Conservation (phyloP, 2,888 invertebrate species). For the Erebia epiphron region DNA sequence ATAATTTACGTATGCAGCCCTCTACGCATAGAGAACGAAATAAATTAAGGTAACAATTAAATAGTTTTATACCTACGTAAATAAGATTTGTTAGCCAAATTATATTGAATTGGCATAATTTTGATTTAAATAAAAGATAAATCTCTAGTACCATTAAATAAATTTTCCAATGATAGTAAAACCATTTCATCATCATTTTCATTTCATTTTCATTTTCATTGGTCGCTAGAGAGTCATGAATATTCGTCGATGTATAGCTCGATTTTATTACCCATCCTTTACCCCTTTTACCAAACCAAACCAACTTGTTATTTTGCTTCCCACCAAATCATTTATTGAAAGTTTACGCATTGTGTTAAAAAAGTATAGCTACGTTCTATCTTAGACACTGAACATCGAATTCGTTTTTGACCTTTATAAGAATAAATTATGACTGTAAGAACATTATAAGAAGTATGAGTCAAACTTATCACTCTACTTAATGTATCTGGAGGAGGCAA, state of each 20-base stretch:
- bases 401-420: background rate
- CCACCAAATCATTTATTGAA: background rate
- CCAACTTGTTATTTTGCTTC: background rate
- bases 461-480: no score
- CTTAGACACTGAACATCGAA: no score
- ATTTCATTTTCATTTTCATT: no score
- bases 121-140: slow-evolving; percentile 1
- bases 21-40: background rate
- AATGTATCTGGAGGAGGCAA: background rate
- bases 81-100: background rate
- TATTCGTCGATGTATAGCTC: background rate
- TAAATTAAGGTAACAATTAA: background rate
- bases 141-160: background rate
- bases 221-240: slow-evolving; percentile 2
- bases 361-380: background rate
- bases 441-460: background rate
- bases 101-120: slow-evolving; percentile 10
- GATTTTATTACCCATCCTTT: slow-evolving; percentile 4
- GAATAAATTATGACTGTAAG: background rate
- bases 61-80: background rate
- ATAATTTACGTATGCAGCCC: background rate
- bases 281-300: background rate
- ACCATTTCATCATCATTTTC: no score
- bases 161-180: background rate
- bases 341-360: background rate